These are phyloP conservation scores for Monoplex corrugatus DNA, from an alignment of 2,888 invertebrate species.

Conservation along the genomic window DNA sequence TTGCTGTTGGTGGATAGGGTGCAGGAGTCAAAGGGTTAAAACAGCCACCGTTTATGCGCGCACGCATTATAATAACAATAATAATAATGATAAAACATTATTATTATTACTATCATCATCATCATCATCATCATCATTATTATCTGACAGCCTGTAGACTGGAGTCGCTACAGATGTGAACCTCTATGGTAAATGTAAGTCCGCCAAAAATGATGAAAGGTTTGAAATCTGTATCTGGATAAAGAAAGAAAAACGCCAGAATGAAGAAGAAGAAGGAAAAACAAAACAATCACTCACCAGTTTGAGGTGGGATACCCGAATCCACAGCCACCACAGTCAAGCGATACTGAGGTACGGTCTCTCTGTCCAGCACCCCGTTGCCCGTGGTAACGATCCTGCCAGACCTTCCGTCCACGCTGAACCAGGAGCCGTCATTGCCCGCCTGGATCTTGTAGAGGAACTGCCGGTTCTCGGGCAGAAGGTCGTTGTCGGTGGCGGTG, in stretches of 20 bases:
- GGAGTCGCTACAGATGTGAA: no score
- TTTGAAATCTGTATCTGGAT: no score
- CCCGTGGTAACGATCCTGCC: constrained; percentile 72
- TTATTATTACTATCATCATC: no score
- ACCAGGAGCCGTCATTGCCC: constrained; percentile 68
- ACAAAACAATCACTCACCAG: constrained; percentile 62
- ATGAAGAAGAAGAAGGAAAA: neutral
- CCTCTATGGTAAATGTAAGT: no score
- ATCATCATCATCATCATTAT: neutral
- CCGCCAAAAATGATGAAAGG: no score
- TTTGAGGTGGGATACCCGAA: constrained; percentile 71
- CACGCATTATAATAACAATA: no score
- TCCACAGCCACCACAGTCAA: constrained; percentile 76
- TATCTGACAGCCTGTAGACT: no score
- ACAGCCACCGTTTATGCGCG: no score
- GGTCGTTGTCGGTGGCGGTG: constrained; percentile 85
- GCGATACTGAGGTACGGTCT: constrained; percentile 67
- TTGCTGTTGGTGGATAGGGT: no score
- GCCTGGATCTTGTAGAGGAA: constrained; percentile 72
- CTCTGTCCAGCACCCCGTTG: constrained; percentile 70
- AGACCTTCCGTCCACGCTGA: constrained; percentile 59
- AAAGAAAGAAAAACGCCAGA: neutral
- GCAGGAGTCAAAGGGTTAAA: no score
- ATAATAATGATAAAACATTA: no score
- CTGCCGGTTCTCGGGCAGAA: constrained; percentile 66